These are phyloP conservation scores for Solea senegalensis DNA, from an alignment of 2,113 vertebrate species.

Conservation along the genomic window DNA sequence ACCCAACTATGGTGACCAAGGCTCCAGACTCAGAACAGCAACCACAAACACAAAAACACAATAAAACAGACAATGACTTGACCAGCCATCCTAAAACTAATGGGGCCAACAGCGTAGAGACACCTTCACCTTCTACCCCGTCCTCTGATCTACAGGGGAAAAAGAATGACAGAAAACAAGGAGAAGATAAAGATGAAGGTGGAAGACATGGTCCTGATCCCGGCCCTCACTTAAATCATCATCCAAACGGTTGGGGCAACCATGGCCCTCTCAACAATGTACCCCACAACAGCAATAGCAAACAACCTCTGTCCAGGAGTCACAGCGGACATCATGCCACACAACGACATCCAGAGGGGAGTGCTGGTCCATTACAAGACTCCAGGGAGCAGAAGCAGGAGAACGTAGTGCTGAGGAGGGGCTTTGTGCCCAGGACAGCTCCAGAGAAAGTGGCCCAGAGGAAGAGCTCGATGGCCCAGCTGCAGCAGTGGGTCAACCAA, in stretches of 20 bases:
- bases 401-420: constrained; percentile 75
- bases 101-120: constrained; percentile 42
- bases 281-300: constrained; percentile 41
- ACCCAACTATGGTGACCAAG: constrained; percentile 62
- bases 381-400: constrained; percentile 71
- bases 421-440: constrained; percentile 82
- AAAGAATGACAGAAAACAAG: constrained; percentile 29
- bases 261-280: constrained; percentile 70
- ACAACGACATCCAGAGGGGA: constrained; percentile 52
- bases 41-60: constrained; percentile 70
- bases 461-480: constrained; percentile 94
- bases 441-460: constrained; percentile 92
- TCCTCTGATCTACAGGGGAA: constrained; percentile 22
- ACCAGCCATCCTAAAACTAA: constrained; percentile 67
- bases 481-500: constrained; percentile 97
- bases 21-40: constrained; percentile 72
- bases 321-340: constrained; percentile 53
- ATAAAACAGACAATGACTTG: constrained; percentile 50
- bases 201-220: constrained; percentile 17
- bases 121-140: constrained; percentile 32
- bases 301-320: constrained; percentile 22
- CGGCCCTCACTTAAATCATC: constrained; percentile 62
- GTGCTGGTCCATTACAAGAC: constrained; percentile 27
- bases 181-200: constrained; percentile 25
- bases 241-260: constrained; percentile 86